Evolutionary conservation across 1,140 invertebrate genomes (phyloP), one percentile per base, ranked within the genome.

Genomic region (Conopomorpha cramerella): DNA sequence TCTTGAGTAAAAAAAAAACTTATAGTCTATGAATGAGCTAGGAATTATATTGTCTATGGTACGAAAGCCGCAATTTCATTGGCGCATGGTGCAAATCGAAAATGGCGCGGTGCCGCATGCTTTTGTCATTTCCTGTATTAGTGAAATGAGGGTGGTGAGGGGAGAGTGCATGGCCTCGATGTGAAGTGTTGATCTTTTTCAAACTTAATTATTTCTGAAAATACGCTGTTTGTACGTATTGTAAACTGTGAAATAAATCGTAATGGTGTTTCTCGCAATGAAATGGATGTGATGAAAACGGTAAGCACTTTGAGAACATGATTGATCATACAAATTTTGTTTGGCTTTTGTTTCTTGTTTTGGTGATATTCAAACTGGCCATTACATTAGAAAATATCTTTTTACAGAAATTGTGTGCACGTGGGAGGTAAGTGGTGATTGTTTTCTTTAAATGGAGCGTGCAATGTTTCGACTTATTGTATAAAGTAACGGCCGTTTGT

Each of bases 281-380:
- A 70, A 62, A 77, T 78, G 71, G 74, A 74, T 78, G 68, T 76
- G 65, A 73, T 74, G 68, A 76, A 78, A 74, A 74, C 71, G 71
- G 74, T 78, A 71, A 78, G 74, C 45, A 43, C 33, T 35, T 48
- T 67, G 41, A 55, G 51, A 45, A 50, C 57, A 53, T 46, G 38
- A 38, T 59, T 53, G 55, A 50, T 55, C 45, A 41, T 59, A 50
- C 50, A 55, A 56, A 61, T 60, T 59, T 68, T 71, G 67, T 76
- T 76, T 73, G 68, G 67, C 68, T 76, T 74, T 77, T 76, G 71
- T 78, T 76, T 76, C 71, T 76, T 78, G 74, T 78, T 76, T 74
- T 74, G 71, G 72, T 76, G 63, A 71, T 73, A 63, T 74, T 67
- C 65, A 76, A 74, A 78, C 71, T 78, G 59, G 74, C 68, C 74